Evolutionary conservation across 23 tunicate genomes (phyloP).

Genomic region (Corella eumyota): DNA sequence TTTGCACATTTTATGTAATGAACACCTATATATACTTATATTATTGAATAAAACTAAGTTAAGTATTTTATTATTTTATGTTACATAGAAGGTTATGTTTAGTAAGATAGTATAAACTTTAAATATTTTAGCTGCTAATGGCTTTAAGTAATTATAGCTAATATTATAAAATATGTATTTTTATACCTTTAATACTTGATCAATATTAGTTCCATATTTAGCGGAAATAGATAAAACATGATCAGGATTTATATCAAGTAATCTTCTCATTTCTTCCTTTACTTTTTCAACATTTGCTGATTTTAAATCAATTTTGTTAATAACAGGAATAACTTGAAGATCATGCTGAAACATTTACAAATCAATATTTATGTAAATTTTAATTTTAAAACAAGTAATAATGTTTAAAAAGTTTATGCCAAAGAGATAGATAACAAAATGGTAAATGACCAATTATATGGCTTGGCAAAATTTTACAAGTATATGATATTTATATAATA

Average conservation of each 20-base stretch:
- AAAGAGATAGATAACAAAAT: too few species aligned
- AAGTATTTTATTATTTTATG: too few species aligned
- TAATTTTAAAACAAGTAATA: too few species aligned
- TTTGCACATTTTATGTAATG: not conserved
- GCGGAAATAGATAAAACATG: constrained; percentile 66
- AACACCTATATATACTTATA: not conserved
- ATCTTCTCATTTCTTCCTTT: constrained; percentile 35
- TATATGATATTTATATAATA: too few species aligned
- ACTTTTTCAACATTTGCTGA: constrained; percentile 60
- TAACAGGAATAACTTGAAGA: constrained; percentile 58
- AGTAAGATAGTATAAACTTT: too few species aligned
- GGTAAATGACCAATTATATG: too few species aligned
- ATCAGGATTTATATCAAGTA: constrained; percentile 45
- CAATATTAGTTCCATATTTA: constrained; percentile 50
- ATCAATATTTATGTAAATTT: too few species aligned
- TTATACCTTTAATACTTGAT: constrained; percentile 35
- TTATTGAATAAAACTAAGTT: too few species aligned
- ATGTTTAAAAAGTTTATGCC: not conserved
- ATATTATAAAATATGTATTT: not conserved
- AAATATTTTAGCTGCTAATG: not conserved
- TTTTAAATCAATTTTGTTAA: constrained; percentile 76
- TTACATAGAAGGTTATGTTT: too few species aligned
- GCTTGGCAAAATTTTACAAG: too few species aligned
- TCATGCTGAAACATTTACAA: constrained; percentile 42
- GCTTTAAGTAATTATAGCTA: not conserved